Evolutionary conservation across 2,888 invertebrate species (phyloP), one percentile per base, ranked within the genome.

Genomic region (Rambutsinella grinnellia): DNA sequence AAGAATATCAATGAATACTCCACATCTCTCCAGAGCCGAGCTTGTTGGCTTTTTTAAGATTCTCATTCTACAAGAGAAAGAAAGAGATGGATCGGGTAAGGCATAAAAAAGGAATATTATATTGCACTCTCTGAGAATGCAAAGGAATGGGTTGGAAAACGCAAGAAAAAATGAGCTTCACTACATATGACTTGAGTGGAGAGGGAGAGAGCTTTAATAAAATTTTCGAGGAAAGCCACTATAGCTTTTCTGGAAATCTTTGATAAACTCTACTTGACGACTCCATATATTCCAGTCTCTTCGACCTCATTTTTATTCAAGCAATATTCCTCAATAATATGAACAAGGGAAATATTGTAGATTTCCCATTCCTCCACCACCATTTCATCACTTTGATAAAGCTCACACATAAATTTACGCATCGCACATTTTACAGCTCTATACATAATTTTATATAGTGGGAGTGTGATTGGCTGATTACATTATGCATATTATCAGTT

Each of bases 161-260:
- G 46, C 13, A 46, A 27, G 17, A 57, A 36, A 28, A 57, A 10
- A 10, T 28, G 57, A 19, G 46, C 27, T 13, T 36, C 36, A 36
- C 36, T 5, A 36, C 36, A 36, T n/a, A n/a, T 36, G 36, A 36
- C 36, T 36, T 8, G 36, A n/a, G n/a, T n/a, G 36, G 36, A 36
- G 13, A 36, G 13, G 13, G 13, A 36, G 36, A 8, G 6, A 36
- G 36, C 13, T 36, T 36, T 5, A 5, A 36, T 13, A 36, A 36
- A 36, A 36, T 36, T n/a, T n/a, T n/a, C n/a, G n/a, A n/a, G 36
- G 6, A 8, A 13, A 13, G 36, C 36, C 5, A 36, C 6, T 36
- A 36, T 36, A 36, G 36, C 36, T 36, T 36, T 36, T 36, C 60
- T 60, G 60, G 60, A 60, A 60, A 60, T 60, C 60, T 44, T 60